A percentile compares a stretch with the other conserved stretches of the same genome.
Evolutionary conservation across 2,797 vertebrate genomes (phyloP).

Genomic region (Meriones psammophilus): DNA sequence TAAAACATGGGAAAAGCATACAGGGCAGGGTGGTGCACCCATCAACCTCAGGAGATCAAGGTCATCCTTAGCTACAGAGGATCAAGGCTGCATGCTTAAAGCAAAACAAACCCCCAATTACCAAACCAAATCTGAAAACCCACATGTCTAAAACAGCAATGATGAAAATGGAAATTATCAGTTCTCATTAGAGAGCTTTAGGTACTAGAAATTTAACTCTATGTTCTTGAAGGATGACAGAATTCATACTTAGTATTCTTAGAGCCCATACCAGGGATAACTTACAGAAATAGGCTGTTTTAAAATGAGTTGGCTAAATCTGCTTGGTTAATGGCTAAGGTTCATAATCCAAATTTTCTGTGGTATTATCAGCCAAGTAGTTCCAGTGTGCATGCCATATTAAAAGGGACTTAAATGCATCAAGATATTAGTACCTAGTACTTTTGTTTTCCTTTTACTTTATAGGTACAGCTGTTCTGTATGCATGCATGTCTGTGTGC

Average conservation of each 20-base stretch:
- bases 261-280: neutral
- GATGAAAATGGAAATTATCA: conserved; percentile 24
- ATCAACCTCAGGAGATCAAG: neutral
- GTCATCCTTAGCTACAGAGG: neutral
- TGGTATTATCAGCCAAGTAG: neutral
- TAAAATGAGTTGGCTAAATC: conserved; percentile 43
- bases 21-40: neutral
- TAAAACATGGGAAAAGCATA: too few relatives aligned
- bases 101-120: neutral
- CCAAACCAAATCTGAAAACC: conserved; percentile 41
- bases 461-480: neutral
- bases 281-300: neutral
- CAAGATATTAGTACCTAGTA: neutral
- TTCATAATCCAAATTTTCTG: conserved; percentile 30
- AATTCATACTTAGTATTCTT: neutral
- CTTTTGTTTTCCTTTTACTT: neutral
- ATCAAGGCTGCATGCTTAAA: neutral
- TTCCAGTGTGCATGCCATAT: neutral
- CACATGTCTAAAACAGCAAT: neutral
- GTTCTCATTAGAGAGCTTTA: neutral
- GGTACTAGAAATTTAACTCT: neutral
- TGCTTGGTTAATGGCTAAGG: conserved; percentile 30
- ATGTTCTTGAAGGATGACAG: neutral
- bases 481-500: neutral
- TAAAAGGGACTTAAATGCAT: conserved; percentile 29